phyloP scores from a whole-genome alignment of 1,140 invertebrate species.

The Aphidius ervi region DNA sequence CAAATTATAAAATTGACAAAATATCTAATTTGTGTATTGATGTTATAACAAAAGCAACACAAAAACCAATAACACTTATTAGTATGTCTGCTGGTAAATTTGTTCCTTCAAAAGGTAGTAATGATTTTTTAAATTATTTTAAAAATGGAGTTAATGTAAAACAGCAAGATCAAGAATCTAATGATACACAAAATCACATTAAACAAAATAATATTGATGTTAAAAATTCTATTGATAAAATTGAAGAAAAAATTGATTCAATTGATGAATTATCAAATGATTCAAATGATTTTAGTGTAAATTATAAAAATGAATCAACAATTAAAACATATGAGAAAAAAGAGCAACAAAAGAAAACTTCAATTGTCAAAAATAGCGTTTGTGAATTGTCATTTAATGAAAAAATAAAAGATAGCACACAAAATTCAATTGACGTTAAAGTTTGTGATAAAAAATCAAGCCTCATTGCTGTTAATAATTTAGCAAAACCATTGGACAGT shows the following conservation, averaged over 20 bases:
- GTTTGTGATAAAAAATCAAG: neutral
- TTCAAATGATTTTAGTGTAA: too few relatives aligned
- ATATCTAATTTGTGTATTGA: conserved; percentile 58
- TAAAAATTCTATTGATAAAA: neutral
- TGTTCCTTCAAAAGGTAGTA: conserved; percentile 59
- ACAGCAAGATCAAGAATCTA: neutral
- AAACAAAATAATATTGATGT: neutral
- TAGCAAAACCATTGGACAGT: conserved; percentile 6
- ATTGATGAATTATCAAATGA: too few relatives aligned
- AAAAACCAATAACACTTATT: conserved; percentile 64
- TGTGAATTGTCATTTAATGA: neutral
- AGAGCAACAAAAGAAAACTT: neutral
- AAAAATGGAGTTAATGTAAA: conserved; percentile 32
- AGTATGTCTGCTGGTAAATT: conserved; percentile 79
- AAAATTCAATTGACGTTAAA: neutral
- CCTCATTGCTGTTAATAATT: neutral
- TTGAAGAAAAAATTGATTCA: neutral
- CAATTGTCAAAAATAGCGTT: neutral
- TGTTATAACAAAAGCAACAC: conserved; percentile 58
- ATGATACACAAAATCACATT: neutral
- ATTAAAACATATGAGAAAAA: neutral
- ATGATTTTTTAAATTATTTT: conserved; percentile 61
- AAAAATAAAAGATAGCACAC: neutral
- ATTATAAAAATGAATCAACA: neutral
- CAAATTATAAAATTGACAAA: conserved; percentile 60